phyloP scores from a whole-genome alignment of 1,140 invertebrate species.

The Laupala kohalensis region DNA sequence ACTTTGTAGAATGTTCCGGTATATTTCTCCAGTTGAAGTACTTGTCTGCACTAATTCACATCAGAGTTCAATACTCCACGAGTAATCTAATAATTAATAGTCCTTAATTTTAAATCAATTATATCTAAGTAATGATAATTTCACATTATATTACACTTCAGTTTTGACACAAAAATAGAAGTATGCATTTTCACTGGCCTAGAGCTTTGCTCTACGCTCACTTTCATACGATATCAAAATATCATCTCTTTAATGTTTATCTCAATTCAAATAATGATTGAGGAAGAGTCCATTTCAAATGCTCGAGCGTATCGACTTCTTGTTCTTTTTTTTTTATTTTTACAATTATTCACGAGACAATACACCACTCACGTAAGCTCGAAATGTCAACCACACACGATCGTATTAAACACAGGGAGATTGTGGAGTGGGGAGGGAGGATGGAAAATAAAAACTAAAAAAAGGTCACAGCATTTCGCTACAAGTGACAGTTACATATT shows the following conservation, averaged over 20 bases:
- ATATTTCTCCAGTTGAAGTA: not conserved
- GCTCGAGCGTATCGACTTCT: no score
- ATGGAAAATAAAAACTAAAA: not conserved
- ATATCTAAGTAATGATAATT: no score
- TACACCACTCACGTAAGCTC: not conserved
- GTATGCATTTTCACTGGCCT: not conserved
- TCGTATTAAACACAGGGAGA: not conserved
- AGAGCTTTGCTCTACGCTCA: not conserved
- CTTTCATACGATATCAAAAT: not conserved
- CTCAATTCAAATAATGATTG: not conserved
- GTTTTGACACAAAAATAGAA: not conserved
- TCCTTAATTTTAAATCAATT: no score
- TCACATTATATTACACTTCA: no score
- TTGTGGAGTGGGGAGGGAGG: no score
- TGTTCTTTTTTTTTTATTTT: no score
- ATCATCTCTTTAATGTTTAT: not conserved
- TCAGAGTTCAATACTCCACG: no score
- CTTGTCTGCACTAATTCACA: no score
- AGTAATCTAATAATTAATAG: no score
- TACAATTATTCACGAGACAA: not conserved
- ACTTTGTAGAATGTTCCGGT: not conserved
- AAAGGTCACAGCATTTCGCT: not conserved
- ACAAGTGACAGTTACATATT: not conserved
- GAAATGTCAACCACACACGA: not conserved
- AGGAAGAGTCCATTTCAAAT: not conserved